Evolutionary conservation across 2,797 vertebrate genomes (phyloP).

Genomic region (Siniperca undulata): DNA sequence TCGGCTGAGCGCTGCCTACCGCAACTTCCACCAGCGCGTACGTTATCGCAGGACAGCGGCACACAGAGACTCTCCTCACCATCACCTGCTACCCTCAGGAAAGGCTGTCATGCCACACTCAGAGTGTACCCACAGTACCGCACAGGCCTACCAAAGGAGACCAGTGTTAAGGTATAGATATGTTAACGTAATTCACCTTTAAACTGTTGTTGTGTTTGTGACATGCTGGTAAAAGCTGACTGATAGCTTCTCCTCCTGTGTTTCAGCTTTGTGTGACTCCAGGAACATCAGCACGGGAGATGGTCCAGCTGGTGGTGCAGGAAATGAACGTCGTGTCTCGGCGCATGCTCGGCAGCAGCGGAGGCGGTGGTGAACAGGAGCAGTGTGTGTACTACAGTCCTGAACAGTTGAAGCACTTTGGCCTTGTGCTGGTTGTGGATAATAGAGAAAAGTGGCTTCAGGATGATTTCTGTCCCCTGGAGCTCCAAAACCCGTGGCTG

Average conservation of each 20-base stretch:
- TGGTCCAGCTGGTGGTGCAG: constrained; percentile 91
- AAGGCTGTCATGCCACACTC: constrained; percentile 85
- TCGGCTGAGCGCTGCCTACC: constrained; percentile 64
- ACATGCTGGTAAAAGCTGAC: constrained; percentile 6
- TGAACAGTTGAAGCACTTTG: constrained; percentile 92
- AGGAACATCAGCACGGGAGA: constrained; percentile 87
- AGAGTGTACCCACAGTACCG: constrained; percentile 91
- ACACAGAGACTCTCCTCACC: constrained; percentile 85
- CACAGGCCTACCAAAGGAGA: constrained; percentile 92
- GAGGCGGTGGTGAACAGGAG: constrained; percentile 65
- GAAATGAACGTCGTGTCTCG: constrained; percentile 89
- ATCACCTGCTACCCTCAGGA: constrained; percentile 76
- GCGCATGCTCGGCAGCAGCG: constrained; percentile 73
- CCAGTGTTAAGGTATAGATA: constrained; percentile 89
- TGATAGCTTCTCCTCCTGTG: background rate
- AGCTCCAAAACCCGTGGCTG: constrained; percentile 88
- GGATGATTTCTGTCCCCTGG: constrained; percentile 89
- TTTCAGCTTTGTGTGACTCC: constrained; percentile 89
- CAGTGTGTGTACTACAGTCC: constrained; percentile 84
- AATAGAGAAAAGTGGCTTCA: constrained; percentile 91
- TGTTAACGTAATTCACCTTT: background rate
- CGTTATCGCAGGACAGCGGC: constrained; percentile 88
- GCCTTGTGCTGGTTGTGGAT: constrained; percentile 87
- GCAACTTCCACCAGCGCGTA: constrained; percentile 71
- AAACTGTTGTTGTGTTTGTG: background rate